phyloP scores from a whole-genome alignment of 1,140 invertebrate species.

The Anoplophora glabripennis region DNA sequence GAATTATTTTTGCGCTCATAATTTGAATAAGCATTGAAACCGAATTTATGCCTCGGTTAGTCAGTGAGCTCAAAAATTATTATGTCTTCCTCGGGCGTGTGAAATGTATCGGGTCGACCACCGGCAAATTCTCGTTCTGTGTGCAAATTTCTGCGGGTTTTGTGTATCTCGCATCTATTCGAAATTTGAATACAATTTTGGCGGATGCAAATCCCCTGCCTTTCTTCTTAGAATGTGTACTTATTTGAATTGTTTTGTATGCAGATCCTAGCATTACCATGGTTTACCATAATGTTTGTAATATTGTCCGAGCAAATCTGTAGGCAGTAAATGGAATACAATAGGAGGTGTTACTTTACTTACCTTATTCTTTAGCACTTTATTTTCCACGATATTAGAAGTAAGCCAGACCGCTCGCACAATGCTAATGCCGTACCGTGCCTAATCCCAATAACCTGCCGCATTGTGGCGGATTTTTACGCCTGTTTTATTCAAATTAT shows the following conservation, averaged over 20 bases:
- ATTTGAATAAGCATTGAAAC: constrained; percentile 15
- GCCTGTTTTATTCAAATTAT: too few species aligned
- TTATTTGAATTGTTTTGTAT: constrained; percentile 33
- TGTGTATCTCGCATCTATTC: constrained; percentile 33
- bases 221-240: constrained; percentile 24
- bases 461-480: too few species aligned
- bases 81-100: constrained; percentile 28
- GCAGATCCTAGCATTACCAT: constrained; percentile 34
- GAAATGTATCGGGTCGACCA: constrained; percentile 13
- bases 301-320: constrained; percentile 23
- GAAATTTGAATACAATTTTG: constrained; percentile 40
- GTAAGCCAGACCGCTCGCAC: too few species aligned
- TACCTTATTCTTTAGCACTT: constrained; percentile 22
- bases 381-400: constrained; percentile 10
- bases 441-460: too few species aligned
- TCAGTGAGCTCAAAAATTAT: constrained; percentile 4
- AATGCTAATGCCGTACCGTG: too few species aligned
- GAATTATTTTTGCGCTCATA: constrained; percentile 1
- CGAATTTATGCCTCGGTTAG: not conserved
- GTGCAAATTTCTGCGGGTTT: constrained; percentile 35
- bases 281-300: constrained; percentile 34
- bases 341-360: constrained; percentile 31
- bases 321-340: constrained; percentile 25
- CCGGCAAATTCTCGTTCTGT: constrained; percentile 29
- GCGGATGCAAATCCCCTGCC: constrained; percentile 32